Evolutionary conservation across 1,140 invertebrate species (phyloP), one percentile per base, ranked within the genome.

Genomic region (Thereuonema tuberculata): DNA sequence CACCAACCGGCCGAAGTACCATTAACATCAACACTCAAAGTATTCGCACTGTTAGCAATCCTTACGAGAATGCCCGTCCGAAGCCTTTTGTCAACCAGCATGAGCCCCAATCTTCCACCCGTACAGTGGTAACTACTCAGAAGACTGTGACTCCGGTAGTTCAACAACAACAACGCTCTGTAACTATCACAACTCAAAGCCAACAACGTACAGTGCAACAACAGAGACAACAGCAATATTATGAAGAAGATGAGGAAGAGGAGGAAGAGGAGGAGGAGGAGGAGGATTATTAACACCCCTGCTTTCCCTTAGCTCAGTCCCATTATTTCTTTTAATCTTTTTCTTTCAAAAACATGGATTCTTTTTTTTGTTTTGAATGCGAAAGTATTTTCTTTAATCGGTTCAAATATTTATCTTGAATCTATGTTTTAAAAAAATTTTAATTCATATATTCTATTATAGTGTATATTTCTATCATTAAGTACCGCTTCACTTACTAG

Each of bases 201-300:
- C 3, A 5, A 5, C 9, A 37, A 21, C 5, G 53, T 17, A 55
- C 49, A 12, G 49, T 55, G 25, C 24, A 26, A 23, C 53, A 55
- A 23, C 53, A 55, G 27, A 14, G 27, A 23, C 58, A 58, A 15
- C 58, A 59, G 58, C 58, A 23, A 9, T 9, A 59, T 14, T 3
- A 59, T 3, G n/a, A 54, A 9, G 43, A 59, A 9, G 58, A 59
- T 17, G 58, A 59, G 24, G 58, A 59, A 26, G 58, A 59, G n/a
- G 46, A 59, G 5, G 58, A 59, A 20, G 58, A 59, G 25, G 58
- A 59, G 49, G 46, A 55, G 47, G 58, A 59, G 26, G 58, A 59
- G 49, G 47, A 52, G 12, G 28, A 43, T 46, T 12, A 56, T 37
- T 56, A 56, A 56, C n/a, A n/a, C n/a, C n/a, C n/a, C n/a, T n/a